Evolutionary conservation across 1,140 invertebrate genomes (phyloP).

Genomic region (Maconellicoccus hirsutus): DNA sequence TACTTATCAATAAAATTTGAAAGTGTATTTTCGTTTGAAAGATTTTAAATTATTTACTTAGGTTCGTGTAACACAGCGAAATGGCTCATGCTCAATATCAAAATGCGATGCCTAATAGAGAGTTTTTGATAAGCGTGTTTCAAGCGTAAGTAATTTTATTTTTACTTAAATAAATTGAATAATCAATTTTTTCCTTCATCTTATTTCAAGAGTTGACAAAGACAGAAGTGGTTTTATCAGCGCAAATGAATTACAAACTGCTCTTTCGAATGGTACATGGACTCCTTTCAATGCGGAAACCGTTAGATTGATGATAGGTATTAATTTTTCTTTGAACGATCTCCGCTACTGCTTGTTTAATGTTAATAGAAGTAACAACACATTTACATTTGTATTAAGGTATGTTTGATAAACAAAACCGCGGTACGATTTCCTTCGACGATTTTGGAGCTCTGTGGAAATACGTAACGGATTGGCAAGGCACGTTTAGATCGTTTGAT

Average conservation of each 20-base stretch:
- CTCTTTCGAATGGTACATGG: conserved; percentile 95
- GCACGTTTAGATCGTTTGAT: conserved; percentile 89
- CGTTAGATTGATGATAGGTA: conserved; percentile 86
- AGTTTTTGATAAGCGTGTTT: conserved; percentile 67
- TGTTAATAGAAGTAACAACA: no score
- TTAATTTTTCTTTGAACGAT: conserved; percentile 28
- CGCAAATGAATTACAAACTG: conserved; percentile 77
- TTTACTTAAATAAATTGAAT: background rate
- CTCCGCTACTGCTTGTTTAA: conserved; percentile 24
- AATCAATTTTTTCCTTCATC: background rate
- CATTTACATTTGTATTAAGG: no score
- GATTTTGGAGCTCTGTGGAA: conserved; percentile 94
- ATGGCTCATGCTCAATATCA: conserved; percentile 23
- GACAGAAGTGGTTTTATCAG: conserved; percentile 84
- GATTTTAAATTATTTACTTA: no score
- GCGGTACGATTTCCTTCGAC: conserved; percentile 86
- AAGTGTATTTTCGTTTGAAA: no score
- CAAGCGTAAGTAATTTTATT: conserved; percentile 45
- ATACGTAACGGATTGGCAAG: conserved; percentile 97
- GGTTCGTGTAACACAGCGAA: background rate
- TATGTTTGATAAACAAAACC: conserved; percentile 90
- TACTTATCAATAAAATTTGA: no score
- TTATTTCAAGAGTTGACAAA: conserved; percentile 64
- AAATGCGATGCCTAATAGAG: conserved; percentile 47
- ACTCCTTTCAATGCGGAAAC: conserved; percentile 97